phyloP scores from a whole-genome alignment of 2,797 vertebrate species.

The Sciurus vulgaris region DNA sequence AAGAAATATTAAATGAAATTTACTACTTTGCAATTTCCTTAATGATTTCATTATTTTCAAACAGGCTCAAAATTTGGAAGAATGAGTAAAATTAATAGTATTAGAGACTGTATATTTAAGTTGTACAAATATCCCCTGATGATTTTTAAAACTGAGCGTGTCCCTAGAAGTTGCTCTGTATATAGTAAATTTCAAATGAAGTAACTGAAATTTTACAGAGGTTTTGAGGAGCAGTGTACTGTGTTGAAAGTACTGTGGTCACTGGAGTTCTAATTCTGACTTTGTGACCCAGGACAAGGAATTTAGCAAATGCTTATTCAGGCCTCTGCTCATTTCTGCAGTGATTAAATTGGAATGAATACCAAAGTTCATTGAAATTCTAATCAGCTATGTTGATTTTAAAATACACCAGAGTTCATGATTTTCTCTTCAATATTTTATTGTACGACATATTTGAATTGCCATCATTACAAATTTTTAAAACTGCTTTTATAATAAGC shows the following conservation, averaged over 20 bases:
- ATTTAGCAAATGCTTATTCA: not conserved
- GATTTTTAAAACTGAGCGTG: conserved; percentile 47
- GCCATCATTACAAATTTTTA: not conserved
- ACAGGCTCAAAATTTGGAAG: not conserved
- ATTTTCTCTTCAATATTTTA: conserved; percentile 19
- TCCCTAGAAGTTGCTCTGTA: not conserved
- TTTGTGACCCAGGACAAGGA: not conserved
- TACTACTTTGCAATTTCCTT: not conserved
- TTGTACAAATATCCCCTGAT: not conserved
- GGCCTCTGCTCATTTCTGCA: not conserved
- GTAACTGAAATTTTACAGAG: not conserved
- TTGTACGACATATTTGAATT: not conserved
- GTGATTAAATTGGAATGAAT: not conserved
- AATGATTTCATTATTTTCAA: conserved; percentile 42
- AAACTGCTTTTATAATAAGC: not conserved
- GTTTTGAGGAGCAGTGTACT: not conserved
- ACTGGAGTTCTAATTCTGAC: conserved; percentile 1
- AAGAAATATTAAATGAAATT: conserved; percentile 5
- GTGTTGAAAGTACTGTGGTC: not conserved
- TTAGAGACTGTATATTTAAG: conserved; percentile 27
- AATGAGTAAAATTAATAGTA: not conserved
- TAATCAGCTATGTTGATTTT: not conserved
- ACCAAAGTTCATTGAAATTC: not conserved
- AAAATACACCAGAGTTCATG: not conserved
- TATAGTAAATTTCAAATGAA: conserved; percentile 6